Evolutionary conservation across 2,113 vertebrate genomes (phyloP), one percentile per base, ranked within the genome.

Genomic region (Prunella fulvescens): DNA sequence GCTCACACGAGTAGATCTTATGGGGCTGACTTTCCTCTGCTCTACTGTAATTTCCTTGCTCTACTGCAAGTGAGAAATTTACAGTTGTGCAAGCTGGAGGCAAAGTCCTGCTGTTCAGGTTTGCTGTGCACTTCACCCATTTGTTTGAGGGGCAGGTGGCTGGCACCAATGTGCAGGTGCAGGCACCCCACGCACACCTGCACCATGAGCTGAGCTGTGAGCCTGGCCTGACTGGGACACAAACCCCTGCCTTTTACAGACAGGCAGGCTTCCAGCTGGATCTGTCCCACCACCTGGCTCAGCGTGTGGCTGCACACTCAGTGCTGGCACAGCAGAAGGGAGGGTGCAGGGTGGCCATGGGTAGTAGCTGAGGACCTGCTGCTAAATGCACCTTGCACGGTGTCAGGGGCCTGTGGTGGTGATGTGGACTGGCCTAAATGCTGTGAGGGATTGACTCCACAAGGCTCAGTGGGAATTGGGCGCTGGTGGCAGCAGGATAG

Each of bases 341-440:
- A 74, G 56, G 56, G 19, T 23, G 50, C 65, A 39, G 53, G 54
- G 14, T 51, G 86, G 47, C 14, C 11, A 0, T 7, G 74, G 48
- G 29, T 8, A 11, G 44, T 8, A 39, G 42, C 22, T 17, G 12
- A 60, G 58, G 62, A 51, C 14, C 33, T 10, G 4, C 71, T 42
- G 79, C 58, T 8, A 0, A 33, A 44, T 20, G 67, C 0, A 0
- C 50, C 37, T 28, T 35, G 61, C 40, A 7, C 1, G 0, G 44
- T 28, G 35, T 39, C 31, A 14, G 48, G 14, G 48, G 6, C 39
- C 44, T 1, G 0, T 26, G 77, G 26, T 0, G 0, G 54, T 56
- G 62, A 22, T 19, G 12, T 1, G 0, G 40, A 33, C 23, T 0
- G 0, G 44, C 42, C 35, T 3, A 7, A 47, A 16, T 14, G 48